A percentile compares a stretch with the other conserved stretches of the same genome.
Evolutionary conservation across 2,113 vertebrate genomes (phyloP).

Genomic region (Pangasianodon gigas): DNA sequence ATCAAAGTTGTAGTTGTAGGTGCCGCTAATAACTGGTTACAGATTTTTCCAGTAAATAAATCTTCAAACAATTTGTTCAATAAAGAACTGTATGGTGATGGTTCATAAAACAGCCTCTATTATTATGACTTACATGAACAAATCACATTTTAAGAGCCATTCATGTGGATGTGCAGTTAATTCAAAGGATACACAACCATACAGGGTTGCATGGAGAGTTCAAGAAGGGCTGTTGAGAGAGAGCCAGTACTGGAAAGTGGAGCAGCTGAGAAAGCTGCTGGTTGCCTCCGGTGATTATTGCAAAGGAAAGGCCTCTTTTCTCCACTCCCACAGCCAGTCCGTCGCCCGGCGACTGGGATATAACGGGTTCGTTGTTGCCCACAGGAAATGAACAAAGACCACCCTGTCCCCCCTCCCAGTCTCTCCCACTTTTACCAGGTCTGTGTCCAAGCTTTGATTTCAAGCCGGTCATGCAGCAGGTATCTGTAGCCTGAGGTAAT

Average conservation of each 20-base stretch:
- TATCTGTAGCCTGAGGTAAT: conserved; percentile 68
- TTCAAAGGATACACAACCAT: not conserved
- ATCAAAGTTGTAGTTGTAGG: no score
- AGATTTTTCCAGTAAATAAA: not conserved
- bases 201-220: conserved; percentile 39
- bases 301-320: conserved; percentile 63
- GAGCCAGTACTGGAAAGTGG: conserved; percentile 73
- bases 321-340: conserved; percentile 56
- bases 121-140: not conserved
- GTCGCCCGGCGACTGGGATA: conserved; percentile 59
- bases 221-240: conserved; percentile 63
- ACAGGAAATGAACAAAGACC: conserved; percentile 70
- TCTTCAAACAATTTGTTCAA: not conserved
- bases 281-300: conserved; percentile 66
- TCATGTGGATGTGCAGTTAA: not conserved
- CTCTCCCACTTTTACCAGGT: conserved; percentile 44
- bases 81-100: not conserved
- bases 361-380: conserved; percentile 72
- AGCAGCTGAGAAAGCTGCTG: conserved; percentile 72
- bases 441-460: conserved; percentile 73
- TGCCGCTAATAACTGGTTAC: not conserved
- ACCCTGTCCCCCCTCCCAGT: conserved; percentile 69
- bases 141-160: not conserved
- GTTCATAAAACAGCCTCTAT: not conserved
- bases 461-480: conserved; percentile 62